Conservation (phyloP, 2,888 invertebrate genomes). For the Drosophila pseudotalamancana region DNA sequence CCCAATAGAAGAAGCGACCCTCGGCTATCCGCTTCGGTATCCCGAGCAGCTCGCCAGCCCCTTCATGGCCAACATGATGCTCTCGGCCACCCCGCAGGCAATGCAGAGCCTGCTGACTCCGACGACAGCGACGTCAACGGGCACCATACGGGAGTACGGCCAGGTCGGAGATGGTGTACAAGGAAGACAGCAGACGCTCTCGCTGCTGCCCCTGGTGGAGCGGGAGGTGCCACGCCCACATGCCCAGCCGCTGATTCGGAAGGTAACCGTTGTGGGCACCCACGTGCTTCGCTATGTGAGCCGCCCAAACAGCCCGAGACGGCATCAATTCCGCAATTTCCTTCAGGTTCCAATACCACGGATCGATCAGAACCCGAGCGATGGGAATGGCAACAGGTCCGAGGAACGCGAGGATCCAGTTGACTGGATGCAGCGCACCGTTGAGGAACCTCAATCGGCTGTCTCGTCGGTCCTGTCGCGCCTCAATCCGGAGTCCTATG, state of each 20-base stretch:
- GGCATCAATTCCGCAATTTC: constrained; percentile 3
- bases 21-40: background rate
- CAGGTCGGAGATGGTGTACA: constrained; percentile 40
- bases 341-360: background rate
- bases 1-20: constrained; percentile 9
- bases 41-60: background rate
- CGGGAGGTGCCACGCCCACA: constrained; percentile 10
- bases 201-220: constrained; percentile 17
- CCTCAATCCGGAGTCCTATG: background rate
- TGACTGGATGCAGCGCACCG: background rate
- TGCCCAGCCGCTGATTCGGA: constrained; percentile 33
- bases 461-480: background rate
- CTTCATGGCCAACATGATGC: constrained; percentile 11
- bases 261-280: constrained; percentile 43
- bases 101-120: constrained; percentile 1
- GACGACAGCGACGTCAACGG: background rate
- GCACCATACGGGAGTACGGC: constrained; percentile 22
- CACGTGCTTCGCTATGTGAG: constrained; percentile 42
- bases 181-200: background rate
- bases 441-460: background rate
- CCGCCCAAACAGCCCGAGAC: constrained; percentile 17
- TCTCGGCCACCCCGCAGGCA: background rate
- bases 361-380: background rate
- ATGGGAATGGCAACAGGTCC: background rate
- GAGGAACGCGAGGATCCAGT: background rate